A percentile compares a stretch with the other conserved stretches of the same genome.
These are phyloP conservation scores for Panulirus ornatus DNA, from an alignment of 1,140 invertebrate genomes.

Conservation along the genomic window DNA sequence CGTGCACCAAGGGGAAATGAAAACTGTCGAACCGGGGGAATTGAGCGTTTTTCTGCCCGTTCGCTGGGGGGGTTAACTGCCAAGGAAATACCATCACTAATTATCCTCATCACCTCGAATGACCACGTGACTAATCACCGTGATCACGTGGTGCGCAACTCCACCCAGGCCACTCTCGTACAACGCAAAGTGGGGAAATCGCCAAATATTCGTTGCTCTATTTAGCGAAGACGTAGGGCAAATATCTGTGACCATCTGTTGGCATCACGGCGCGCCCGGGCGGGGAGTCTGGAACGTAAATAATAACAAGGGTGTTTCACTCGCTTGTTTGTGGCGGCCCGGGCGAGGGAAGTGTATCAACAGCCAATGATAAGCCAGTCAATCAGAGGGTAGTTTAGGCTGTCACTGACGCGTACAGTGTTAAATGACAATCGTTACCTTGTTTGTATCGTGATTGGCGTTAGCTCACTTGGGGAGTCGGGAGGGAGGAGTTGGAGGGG, in stretches of 20 bases:
- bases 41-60: neutral
- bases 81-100: neutral
- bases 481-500: neutral
- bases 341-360: neutral
- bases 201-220: too few species aligned
- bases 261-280: neutral
- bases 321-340: neutral
- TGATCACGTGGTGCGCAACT: too few species aligned
- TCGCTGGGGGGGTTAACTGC: neutral
- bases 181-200: too few species aligned
- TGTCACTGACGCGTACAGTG: neutral
- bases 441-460: neutral
- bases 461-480: neutral
- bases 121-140: too few species aligned
- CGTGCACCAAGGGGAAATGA: neutral
- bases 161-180: too few species aligned
- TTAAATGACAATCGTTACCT: slow-evolving; percentile 20
- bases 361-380: slow-evolving; percentile 22
- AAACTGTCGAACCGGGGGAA: slow-evolving; percentile 1
- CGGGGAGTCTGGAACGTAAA: neutral
- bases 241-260: neutral
- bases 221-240: neutral
- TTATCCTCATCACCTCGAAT: neutral
- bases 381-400: slow-evolving; percentile 15
- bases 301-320: neutral